phyloP scores from a whole-genome alignment of 2,888 invertebrate genomes.

The Phyllotreta cruciferae region DNA sequence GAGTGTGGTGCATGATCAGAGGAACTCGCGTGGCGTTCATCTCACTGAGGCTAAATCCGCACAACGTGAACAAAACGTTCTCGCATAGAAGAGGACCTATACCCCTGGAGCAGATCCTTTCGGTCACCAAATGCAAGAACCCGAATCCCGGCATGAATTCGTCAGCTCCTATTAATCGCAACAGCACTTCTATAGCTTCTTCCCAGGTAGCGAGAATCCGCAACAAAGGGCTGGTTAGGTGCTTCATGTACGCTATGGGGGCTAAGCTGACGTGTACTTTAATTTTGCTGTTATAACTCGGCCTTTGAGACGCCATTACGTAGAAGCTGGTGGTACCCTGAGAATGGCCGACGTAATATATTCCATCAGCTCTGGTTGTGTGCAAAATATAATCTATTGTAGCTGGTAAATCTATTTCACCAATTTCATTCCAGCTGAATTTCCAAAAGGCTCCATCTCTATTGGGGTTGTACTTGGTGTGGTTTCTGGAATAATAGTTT shows the following conservation, averaged over 20 bases:
- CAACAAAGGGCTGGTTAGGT: constrained; percentile 59
- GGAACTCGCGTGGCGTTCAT: constrained; percentile 53
- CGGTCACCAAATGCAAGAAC: constrained; percentile 55
- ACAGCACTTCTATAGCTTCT: constrained; percentile 39
- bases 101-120: constrained; percentile 25
- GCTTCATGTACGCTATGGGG: constrained; percentile 71
- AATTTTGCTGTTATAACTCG: constrained; percentile 73
- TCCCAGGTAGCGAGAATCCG: constrained; percentile 45
- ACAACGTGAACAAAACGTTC: constrained; percentile 53
- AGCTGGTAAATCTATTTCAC: constrained; percentile 79
- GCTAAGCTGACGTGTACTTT: constrained; percentile 72
- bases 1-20: constrained; percentile 44
- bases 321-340: constrained; percentile 76
- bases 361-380: constrained; percentile 64
- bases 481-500: constrained; percentile 45
- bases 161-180: constrained; percentile 59
- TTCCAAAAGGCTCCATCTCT: constrained; percentile 56
- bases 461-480: constrained; percentile 43
- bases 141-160: constrained; percentile 71
- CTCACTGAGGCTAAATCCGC: constrained; percentile 53
- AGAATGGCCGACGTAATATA: constrained; percentile 85
- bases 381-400: constrained; percentile 77
- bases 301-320: constrained; percentile 69
- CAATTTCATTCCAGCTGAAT: constrained; percentile 84
- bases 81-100: constrained; percentile 47